Conservation (phyloP, 1,140 invertebrate species). For the Atta colombica region DNA sequence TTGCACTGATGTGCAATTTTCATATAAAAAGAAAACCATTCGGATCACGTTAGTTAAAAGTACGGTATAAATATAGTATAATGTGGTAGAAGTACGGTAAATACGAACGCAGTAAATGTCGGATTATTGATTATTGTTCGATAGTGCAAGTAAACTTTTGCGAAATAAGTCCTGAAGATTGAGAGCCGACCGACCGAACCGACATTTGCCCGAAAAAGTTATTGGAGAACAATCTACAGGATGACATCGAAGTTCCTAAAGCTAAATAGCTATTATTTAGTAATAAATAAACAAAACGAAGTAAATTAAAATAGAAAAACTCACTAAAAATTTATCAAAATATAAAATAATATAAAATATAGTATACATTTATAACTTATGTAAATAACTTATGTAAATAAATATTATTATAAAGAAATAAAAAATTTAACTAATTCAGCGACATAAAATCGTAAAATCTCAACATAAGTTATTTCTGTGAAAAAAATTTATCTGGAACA, state of each 20-base stretch:
- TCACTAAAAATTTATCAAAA: neutral
- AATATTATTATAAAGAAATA: neutral
- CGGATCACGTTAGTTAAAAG: neutral
- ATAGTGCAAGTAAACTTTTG: constrained; percentile 4
- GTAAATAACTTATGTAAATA: neutral
- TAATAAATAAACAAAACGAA: neutral
- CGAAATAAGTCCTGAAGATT: constrained; percentile 26
- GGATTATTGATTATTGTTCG: constrained; percentile 13
- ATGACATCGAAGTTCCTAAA: neutral
- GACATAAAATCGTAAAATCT: neutral
- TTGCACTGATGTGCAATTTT: neutral
- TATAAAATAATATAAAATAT: neutral
- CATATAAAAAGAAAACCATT: neutral
- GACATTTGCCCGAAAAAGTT: neutral
- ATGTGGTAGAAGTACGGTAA: too few relatives aligned
- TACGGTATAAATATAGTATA: too few relatives aligned
- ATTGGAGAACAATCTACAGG: neutral
- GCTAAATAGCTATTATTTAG: neutral
- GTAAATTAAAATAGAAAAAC: neutral
- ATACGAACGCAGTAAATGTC: neutral
- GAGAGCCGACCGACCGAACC: neutral
- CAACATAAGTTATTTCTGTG: neutral
- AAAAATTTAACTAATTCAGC: neutral
- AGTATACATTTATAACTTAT: neutral
- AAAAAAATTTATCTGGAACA: neutral